Evolutionary conservation across 2,888 invertebrate genomes (phyloP), one percentile per base, ranked within the genome.

Genomic region (Trichacis sp.): DNA sequence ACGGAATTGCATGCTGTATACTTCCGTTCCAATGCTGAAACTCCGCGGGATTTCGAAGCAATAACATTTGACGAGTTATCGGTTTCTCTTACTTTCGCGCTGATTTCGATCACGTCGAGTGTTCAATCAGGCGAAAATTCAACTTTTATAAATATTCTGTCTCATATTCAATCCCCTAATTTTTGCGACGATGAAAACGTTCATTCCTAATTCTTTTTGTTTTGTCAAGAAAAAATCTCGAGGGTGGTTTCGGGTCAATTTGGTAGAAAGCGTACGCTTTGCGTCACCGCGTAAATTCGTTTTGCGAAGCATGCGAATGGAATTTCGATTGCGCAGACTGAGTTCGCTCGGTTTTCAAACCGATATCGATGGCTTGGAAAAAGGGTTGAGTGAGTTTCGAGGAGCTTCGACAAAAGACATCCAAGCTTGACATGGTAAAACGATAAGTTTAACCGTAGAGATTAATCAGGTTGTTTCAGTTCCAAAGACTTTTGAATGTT

Each of bases 61-160:
- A 45, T 55, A 61, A 57, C 43, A 50, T 53, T 52, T 53, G 45
- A 57, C 56, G 52, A 62, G 55, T 56, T 62, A 62, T 56, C 50
- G 56, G 52, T 51, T 51, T 52, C 48, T 42, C 50, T 51, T 55
- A 55, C 45, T 55, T 61, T 42, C 51, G 48, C 33, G 40, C 42
- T 52, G 47, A 42, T 43, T 40, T 40, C 17, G 51, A 51, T 40
- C 24, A 42, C 42, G 36, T 19, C 9, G 24, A 20, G 51, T 49
- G 36, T 42, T 36, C 12, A 51, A 51, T 51, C 24, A 51, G 42
- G 42, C 42, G 51, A 14, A 36, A 49, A 49, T 49, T 49, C 38
- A 19, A n/a, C n/a, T n/a, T n/a, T n/a, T n/a, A n/a, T n/a, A n/a
- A n/a, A n/a, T n/a, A n/a, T n/a, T n/a, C n/a, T n/a, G n/a, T n/a